phyloP scores from a whole-genome alignment of 2,797 vertebrate species.

The Anguilla marmorata region DNA sequence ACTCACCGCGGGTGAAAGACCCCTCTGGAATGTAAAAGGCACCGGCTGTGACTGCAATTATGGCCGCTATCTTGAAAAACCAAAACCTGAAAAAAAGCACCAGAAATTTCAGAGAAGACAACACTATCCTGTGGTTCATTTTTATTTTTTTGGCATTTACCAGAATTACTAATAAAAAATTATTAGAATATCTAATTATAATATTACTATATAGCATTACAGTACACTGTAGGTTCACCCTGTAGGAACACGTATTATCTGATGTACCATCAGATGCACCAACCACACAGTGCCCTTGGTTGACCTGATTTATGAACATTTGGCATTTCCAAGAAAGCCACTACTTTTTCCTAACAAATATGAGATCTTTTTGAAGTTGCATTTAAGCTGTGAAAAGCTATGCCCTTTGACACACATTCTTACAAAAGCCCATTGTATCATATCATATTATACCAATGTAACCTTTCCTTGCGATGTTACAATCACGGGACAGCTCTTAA shows the following conservation, averaged over 20 bases:
- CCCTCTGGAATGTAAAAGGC: constrained; percentile 92
- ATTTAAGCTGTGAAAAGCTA: background rate
- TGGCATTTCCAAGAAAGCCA: background rate
- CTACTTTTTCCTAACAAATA: background rate
- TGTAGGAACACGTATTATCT: background rate
- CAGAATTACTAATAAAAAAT: background rate
- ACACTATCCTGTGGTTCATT: background rate
- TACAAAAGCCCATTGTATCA: background rate
- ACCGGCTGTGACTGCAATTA: constrained; percentile 83
- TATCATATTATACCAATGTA: background rate
- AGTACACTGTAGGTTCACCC: too few species aligned
- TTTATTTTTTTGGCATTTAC: background rate
- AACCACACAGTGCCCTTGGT: background rate
- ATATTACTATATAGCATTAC: too few species aligned
- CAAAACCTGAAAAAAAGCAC: constrained; percentile 80
- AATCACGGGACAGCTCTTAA: background rate
- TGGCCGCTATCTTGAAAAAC: constrained; percentile 88
- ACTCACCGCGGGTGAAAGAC: constrained; percentile 76
- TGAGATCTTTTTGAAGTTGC: background rate
- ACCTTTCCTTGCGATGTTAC: background rate
- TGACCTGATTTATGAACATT: background rate
- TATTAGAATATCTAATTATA: too few species aligned
- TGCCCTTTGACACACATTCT: background rate
- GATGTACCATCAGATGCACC: background rate
- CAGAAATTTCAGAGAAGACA: background rate